Percentiles rank a stretch among this genome's conserved stretches.
Conservation (phyloP, 1,140 invertebrate genomes). For the Oppia nitens region DNA sequence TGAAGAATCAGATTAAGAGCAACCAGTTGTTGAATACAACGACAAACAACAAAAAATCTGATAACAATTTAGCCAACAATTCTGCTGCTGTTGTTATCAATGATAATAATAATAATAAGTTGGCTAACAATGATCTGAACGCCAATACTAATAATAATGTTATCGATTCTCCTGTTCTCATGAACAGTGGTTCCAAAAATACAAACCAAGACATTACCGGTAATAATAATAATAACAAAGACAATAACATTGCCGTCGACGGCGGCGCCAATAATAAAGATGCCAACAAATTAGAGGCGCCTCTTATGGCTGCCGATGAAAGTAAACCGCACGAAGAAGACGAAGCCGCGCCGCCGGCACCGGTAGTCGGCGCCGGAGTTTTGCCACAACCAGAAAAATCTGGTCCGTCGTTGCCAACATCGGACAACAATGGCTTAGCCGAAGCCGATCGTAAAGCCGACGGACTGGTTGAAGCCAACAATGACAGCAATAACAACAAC, state of each 20-base stretch:
- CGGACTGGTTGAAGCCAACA: no score
- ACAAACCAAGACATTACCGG: background rate
- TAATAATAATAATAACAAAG: background rate
- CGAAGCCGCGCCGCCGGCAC: no score
- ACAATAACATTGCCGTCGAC: background rate
- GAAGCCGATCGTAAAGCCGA: no score
- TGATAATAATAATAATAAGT: background rate
- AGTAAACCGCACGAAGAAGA: no score
- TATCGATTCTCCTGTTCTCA: background rate
- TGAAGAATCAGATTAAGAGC: background rate
- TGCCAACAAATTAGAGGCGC: background rate
- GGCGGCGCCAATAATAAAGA: background rate
- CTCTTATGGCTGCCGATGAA: background rate
- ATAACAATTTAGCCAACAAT: background rate
- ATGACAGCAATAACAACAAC: no score
- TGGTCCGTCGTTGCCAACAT: no score
- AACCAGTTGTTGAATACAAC: no score
- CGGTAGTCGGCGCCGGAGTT: no score
- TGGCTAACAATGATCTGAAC: background rate
- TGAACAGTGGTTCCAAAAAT: background rate
- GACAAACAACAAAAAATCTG: no score
- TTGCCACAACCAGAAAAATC: no score
- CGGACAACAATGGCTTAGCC: no score
- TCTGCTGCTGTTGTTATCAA: background rate
- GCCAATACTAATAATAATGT: background rate